Evolutionary conservation across 2,113 vertebrate species (phyloP), one percentile per base, ranked within the genome.

Genomic region (Neogale vison): DNA sequence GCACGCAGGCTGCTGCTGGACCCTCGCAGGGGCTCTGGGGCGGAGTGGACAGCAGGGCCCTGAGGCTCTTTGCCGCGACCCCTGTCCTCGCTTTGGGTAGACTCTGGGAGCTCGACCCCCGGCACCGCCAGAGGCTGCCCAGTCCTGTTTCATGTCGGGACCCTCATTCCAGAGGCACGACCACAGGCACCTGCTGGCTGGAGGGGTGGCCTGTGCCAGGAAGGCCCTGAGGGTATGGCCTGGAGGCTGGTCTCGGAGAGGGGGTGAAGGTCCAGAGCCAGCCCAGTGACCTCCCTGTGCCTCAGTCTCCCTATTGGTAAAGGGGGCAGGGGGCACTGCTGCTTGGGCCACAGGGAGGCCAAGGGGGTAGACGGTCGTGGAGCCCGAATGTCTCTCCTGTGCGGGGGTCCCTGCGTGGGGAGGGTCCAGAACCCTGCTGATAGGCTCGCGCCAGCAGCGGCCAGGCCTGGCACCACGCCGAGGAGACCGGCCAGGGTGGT

Each of bases 11-110:
- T 1, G 17, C 34, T 17, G 17, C 17, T 1, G 3, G 67, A 21
- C 34, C 67, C 67, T n/a, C 67, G 14, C 34, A 20, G 67, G 67
- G 34, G 65, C 67, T n/a, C 67, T 4, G 7, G 67, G 17, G 65
- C 1, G 0, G 34, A n/a, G 34, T 1, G 0, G 67, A 69, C 34
- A 36, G 17, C 34, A 69, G 67, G 17, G 0, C 7, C 0, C 34
- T 10, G 18, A 10, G 1, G 67, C 18, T 69, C 7, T 18, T 31
- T 31, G 34, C 65, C 31, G 1, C 18, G 65, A 31, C 34, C 15
- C 31, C 15, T 67, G n/a, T 39, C 71, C 71, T 39, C 5, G 9
- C 36, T 74, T 0, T 2, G n/a, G 36, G 36, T 4, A 11, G 31
- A 72, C 21, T 12, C 36, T 12, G 2, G 20, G 36, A 13, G 4